Evolutionary conservation across 2,113 vertebrate species (phyloP).

Genomic region (Cavia porcellus): DNA sequence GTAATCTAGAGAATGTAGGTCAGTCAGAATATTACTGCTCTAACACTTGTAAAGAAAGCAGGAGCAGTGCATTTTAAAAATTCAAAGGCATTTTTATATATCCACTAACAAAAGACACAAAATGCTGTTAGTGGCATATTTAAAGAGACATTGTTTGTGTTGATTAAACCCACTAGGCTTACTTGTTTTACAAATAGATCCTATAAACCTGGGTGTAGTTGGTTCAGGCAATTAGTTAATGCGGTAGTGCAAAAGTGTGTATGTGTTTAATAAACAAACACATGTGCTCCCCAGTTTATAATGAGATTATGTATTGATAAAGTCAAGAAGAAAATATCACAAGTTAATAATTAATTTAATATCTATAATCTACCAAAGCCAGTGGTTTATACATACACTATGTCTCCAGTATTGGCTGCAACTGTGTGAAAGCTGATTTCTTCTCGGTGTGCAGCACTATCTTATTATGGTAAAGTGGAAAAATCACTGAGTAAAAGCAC

Average conservation of each 20-base stretch:
- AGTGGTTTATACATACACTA: accelerated
- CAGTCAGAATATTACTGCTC: slow-evolving; percentile 79
- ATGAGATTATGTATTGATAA: background rate
- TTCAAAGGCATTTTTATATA: slow-evolving; percentile 81
- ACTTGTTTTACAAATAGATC: slow-evolving; percentile 80
- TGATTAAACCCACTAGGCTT: slow-evolving; percentile 82
- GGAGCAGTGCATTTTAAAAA: slow-evolving; percentile 81
- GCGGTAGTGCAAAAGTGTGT: background rate
- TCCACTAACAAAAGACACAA: slow-evolving; percentile 78
- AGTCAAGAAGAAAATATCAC: background rate
- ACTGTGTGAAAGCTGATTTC: background rate
- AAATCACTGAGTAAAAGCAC: background rate
- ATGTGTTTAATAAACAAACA: too few species aligned
- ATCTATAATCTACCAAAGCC: too few species aligned
- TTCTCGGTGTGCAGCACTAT: background rate
- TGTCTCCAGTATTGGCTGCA: background rate
- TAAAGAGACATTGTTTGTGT: slow-evolving; percentile 81
- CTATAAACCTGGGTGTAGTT: slow-evolving; percentile 64
- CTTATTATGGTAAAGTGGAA: background rate
- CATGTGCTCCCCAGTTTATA: background rate
- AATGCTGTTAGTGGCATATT: slow-evolving; percentile 78
- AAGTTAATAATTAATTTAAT: too few species aligned
- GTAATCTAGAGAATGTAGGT: slow-evolving; percentile 78
- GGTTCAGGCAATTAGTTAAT: slow-evolving; percentile 53
- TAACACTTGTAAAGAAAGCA: slow-evolving; percentile 74